Percentiles rank a stretch among this genome's conserved stretches.
These are phyloP conservation scores for Helicoverpa assulta DNA, from an alignment of 2,888 invertebrate species.

Conservation along the genomic window DNA sequence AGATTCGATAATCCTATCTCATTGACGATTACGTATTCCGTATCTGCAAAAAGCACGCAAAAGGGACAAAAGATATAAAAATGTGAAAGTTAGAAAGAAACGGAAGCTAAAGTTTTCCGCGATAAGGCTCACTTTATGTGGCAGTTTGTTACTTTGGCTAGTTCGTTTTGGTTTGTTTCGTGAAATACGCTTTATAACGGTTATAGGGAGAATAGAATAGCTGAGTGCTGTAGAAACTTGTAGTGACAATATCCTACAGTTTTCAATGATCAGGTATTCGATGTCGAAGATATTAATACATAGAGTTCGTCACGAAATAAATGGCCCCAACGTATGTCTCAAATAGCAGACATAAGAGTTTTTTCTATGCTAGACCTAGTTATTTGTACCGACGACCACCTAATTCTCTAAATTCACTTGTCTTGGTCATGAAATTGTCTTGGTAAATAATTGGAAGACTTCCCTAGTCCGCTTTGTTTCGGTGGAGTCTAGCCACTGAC, in stretches of 20 bases:
- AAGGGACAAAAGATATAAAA: slow-evolving; percentile 20
- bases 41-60: slow-evolving; percentile 37
- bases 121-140: slow-evolving; percentile 56
- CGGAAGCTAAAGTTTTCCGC: slow-evolving; percentile 30
- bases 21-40: slow-evolving; percentile 41
- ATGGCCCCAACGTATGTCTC: no score
- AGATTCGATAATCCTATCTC: slow-evolving; percentile 61
- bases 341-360: no score
- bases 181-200: slow-evolving; percentile 39
- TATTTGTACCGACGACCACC: no score
- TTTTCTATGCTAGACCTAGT: no score
- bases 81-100: slow-evolving; percentile 26
- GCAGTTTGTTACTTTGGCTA: slow-evolving; percentile 55
- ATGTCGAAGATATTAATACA: no score
- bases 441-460: no score
- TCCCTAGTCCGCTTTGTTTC: no score
- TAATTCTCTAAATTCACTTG: no score
- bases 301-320: no score
- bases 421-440: no score
- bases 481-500: no score
- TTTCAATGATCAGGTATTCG: no score
- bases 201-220: slow-evolving; percentile 33
- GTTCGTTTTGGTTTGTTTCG: slow-evolving; percentile 52
- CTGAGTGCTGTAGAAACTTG: slow-evolving; percentile 18
- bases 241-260: background rate